phyloP scores from a whole-genome alignment of 2,888 invertebrate species.

The Mactromeris polynyma region DNA sequence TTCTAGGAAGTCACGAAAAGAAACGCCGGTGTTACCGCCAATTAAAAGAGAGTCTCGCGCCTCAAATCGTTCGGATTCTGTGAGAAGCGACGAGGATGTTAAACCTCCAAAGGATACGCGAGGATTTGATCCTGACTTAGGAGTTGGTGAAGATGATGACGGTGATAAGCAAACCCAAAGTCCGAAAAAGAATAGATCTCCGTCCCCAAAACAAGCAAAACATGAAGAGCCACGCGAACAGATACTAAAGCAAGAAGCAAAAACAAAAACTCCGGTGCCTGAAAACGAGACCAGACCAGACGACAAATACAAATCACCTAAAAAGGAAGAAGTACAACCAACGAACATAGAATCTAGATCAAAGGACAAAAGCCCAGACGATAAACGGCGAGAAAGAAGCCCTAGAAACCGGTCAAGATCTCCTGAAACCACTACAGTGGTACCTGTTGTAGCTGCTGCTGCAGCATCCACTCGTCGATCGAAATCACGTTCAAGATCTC shows the following conservation, averaged over 20 bases:
- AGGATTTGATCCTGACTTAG: constrained; percentile 65
- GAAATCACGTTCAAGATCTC: constrained; percentile 28
- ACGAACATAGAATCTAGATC: constrained; percentile 26
- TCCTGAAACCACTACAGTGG: constrained; percentile 32
- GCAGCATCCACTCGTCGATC: constrained; percentile 32
- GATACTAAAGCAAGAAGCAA: constrained; percentile 6
- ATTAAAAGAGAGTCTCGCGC: constrained; percentile 49
- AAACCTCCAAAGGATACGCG: constrained; percentile 64
- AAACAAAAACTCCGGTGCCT: constrained; percentile 30
- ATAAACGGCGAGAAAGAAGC: background rate
- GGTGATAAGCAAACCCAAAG: background rate
- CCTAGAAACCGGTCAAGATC: constrained; percentile 9
- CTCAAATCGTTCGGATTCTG: constrained; percentile 16
- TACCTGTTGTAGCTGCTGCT: constrained; percentile 58
- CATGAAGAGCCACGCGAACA: constrained; percentile 4
- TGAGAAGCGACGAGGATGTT: constrained; percentile 36
- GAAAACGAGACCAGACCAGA: background rate
- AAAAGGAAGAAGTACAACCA: background rate
- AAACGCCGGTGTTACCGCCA: constrained; percentile 66
- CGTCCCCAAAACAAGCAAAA: constrained; percentile 10
- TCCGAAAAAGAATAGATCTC: constrained; percentile 1
- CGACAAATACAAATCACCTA: background rate
- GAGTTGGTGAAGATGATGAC: constrained; percentile 54
- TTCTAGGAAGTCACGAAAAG: constrained; percentile 37
- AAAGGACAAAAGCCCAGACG: constrained; percentile 33